Base-by-base conservation (phyloP, 2,113 vertebrate species). In the Haemorhous mexicanus region DNA sequence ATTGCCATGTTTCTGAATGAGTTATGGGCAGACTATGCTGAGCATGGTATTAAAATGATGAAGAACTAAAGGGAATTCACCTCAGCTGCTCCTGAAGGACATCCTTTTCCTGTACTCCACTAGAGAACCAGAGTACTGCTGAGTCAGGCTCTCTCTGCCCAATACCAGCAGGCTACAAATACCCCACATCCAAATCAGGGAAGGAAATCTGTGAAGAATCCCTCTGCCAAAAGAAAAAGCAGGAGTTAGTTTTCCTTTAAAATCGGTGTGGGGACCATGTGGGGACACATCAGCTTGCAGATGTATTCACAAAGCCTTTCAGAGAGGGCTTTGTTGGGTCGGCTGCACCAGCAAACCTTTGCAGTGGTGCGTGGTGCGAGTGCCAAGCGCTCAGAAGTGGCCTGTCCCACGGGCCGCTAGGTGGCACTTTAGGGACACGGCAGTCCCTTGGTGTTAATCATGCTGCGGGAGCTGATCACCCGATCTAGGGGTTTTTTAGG, bases 341-440 rank as follows among this genome's bases (percentile, higher is more conserved):
- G 63, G 61, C 64, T 55, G 47, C 62, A 4, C 20, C 68, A 44
- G 39, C 84, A 76, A 28, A 18, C 32, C 44, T 33, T 79, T 58
- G 58, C 75, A 9, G 7, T 0, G 13, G 3, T 50, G 58, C 41
- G 4, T 0, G 13, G 4, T 46, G 58, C 35, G 7, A 5, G 5
- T 73, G 53, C 56, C 15, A 4, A 39, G 16, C 22, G 0, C 8
- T 64, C 24, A 1, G 67, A 9, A 22, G 14, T 52, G 56, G 22
- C 55, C 53, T n/a, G 69, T 95, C 81, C 90, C 61, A 14, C 1
- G 10, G 94, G 75, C 98, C 98, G 94, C 98, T 98, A 98, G 98
- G 94, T 98, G 98, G 98, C 98, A 97, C 80, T 97, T 98, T 56
- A 94, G 95, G 96, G 97, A 97, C 97, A 82, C 7, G 75, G 69